phyloP scores from a whole-genome alignment of 2,888 invertebrate species.

The Caenorhabditis sp. region DNA sequence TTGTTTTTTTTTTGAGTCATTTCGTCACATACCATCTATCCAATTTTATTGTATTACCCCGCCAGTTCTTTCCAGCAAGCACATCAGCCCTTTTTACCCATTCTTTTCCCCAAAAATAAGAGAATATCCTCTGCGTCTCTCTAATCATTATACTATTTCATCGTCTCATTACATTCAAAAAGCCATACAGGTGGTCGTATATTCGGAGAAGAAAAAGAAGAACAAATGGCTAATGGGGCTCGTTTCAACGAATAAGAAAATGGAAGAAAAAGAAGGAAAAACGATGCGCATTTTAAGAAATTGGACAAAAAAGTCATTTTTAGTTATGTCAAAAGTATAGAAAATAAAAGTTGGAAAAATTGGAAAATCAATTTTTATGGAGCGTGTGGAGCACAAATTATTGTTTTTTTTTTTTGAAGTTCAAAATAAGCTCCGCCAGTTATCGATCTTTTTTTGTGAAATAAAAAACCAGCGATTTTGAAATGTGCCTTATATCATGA shows the following conservation, averaged over 20 bases:
- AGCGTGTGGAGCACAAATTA: too few relatives aligned
- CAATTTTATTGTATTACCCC: constrained; percentile 48
- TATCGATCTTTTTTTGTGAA: too few relatives aligned
- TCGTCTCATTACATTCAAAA: not conserved
- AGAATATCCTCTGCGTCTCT: constrained; percentile 15
- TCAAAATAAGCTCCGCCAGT: too few relatives aligned
- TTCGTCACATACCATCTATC: constrained; percentile 48
- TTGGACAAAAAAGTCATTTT: too few relatives aligned
- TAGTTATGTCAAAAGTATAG: too few relatives aligned
- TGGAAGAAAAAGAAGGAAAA: not conserved
- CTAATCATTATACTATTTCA: constrained; percentile 32
- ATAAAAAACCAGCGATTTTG: too few relatives aligned
- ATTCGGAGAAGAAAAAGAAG: too few relatives aligned
- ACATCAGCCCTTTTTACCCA: not conserved
- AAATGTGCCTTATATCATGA: too few relatives aligned
- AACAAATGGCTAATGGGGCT: constrained; percentile 28
- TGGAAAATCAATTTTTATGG: too few relatives aligned
- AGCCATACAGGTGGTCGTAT: constrained; percentile 9
- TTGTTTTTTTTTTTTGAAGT: too few relatives aligned
- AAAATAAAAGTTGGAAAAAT: too few relatives aligned
- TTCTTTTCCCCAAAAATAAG: not conserved
- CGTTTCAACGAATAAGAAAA: constrained; percentile 10
- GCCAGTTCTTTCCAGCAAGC: not conserved
- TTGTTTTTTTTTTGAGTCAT: constrained; percentile 18
- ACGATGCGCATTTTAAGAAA: not conserved